Evolutionary conservation across 2,888 invertebrate genomes (phyloP), one percentile per base, ranked within the genome.

Genomic region (Drosophila sordidula): DNA sequence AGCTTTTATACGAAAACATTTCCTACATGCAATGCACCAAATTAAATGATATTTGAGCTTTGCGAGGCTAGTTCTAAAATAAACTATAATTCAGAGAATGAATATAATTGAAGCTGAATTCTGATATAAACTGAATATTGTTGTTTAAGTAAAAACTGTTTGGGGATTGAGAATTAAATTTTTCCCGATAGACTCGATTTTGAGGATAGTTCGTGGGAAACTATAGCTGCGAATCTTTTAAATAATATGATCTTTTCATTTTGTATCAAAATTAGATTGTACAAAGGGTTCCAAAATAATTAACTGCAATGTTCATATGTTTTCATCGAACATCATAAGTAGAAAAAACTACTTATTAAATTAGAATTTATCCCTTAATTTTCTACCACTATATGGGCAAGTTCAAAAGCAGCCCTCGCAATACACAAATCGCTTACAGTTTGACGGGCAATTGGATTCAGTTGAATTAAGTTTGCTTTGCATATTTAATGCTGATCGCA

Each of bases 401-500:
- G 42, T 63, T 42, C 9, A 42, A 3, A 8, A 52, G 1, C 22
- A 2, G 0, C 73, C 78, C 75, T 78, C 75, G 78, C 25, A 29
- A 44, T 57, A 39, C 46, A 57, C 47, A 64, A 62, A 56, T 39
- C 41, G 41, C 51, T 47, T 61, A 68, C 85, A 87, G 72, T 87
- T 84, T 84, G 75, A 70, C 66, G 78, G 29, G 55, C 67, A 78
- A 66, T 66, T 58, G 70, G 65, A 67, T 76, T 83, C 70, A 80
- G 57, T 61, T 42, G 47, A 34, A 44, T 78, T 78, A 67, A 46
- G 78, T 67, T 68, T 81, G 78, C 64, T 81, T 70, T 59, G 82
- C 88, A 68, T 75, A 71, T 87, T 81, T 84, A 78, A 66, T 85
- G 86, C 88, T 82, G 88, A 85, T 83, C 88, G 77, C 66, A 66